Percentiles rank a stretch among this genome's conserved stretches.
Evolutionary conservation across 2,797 vertebrate species (phyloP).

Genomic region (Morelia viridis): DNA sequence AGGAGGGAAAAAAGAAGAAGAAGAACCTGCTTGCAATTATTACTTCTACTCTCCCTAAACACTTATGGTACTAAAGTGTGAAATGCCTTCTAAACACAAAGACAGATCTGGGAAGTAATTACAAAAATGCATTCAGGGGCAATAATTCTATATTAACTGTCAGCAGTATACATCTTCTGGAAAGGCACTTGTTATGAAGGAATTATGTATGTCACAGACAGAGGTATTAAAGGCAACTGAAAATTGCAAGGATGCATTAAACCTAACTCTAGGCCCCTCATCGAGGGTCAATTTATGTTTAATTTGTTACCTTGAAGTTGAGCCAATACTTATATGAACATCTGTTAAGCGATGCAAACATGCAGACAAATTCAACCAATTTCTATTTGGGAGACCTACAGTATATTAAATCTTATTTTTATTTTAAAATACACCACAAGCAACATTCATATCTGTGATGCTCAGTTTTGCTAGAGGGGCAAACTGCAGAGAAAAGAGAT

Average conservation of each 20-base stretch:
- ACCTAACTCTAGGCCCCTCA: constrained; percentile 69
- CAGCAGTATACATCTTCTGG: constrained; percentile 77
- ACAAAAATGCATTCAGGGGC: constrained; percentile 81
- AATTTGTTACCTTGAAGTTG: constrained; percentile 73
- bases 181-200: constrained; percentile 78
- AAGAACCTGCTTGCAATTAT: constrained; percentile 72
- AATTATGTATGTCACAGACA: constrained; percentile 73
- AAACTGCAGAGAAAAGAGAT: neutral
- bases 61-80: constrained; percentile 79
- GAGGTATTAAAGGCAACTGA: constrained; percentile 67
- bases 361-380: constrained; percentile 54
- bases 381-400: constrained; percentile 58
- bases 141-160: constrained; percentile 82
- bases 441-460: too few relatives aligned
- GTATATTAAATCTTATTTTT: constrained; percentile 45
- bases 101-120: constrained; percentile 83
- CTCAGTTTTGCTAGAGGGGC: neutral
- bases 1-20: neutral
- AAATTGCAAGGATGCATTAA: constrained; percentile 65
- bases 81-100: constrained; percentile 80
- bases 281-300: constrained; percentile 76
- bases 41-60: constrained; percentile 77
- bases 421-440: neutral
- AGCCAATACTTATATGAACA: constrained; percentile 56
- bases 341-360: constrained; percentile 66